Conservation (phyloP, 2,888 invertebrate species). For the Reticulitermes lucifugus region DNA sequence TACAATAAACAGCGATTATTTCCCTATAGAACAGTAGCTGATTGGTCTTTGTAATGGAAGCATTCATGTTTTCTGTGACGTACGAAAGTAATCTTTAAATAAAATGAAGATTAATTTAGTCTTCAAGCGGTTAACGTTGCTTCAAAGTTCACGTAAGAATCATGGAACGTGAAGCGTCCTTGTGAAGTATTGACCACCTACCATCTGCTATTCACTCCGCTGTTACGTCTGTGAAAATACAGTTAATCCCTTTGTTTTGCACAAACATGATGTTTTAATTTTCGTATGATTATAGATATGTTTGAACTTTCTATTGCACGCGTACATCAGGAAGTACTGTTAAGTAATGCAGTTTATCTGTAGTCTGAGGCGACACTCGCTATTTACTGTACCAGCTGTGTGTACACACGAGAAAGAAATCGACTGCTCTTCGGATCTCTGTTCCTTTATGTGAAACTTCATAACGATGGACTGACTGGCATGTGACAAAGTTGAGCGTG, state of each 20-base stretch:
- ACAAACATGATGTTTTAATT: neutral
- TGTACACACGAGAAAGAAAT: neutral
- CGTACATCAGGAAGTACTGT: neutral
- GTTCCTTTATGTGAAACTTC: too few relatives aligned
- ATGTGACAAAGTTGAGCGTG: too few relatives aligned
- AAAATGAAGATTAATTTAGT: too few relatives aligned
- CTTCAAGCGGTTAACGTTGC: too few relatives aligned
- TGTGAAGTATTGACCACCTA: neutral
- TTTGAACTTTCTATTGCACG: neutral
- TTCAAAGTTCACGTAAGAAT: neutral
- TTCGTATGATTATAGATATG: neutral
- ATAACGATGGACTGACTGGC: too few relatives aligned
- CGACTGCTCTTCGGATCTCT: too few relatives aligned
- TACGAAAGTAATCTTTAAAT: too few relatives aligned
- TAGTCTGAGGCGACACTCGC: neutral
- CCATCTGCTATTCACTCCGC: neutral
- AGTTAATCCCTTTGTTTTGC: neutral
- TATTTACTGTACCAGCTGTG: neutral
- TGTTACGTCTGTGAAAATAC: neutral
- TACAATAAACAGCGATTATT: too few relatives aligned
- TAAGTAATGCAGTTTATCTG: constrained; percentile 11
- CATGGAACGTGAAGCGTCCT: neutral
- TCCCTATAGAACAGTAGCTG: too few relatives aligned
- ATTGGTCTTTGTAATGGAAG: too few relatives aligned
- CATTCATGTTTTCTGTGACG: too few relatives aligned